Evolutionary conservation across 2,797 vertebrate species (phyloP), one percentile per base, ranked within the genome.

Genomic region (Myotis planiceps): DNA sequence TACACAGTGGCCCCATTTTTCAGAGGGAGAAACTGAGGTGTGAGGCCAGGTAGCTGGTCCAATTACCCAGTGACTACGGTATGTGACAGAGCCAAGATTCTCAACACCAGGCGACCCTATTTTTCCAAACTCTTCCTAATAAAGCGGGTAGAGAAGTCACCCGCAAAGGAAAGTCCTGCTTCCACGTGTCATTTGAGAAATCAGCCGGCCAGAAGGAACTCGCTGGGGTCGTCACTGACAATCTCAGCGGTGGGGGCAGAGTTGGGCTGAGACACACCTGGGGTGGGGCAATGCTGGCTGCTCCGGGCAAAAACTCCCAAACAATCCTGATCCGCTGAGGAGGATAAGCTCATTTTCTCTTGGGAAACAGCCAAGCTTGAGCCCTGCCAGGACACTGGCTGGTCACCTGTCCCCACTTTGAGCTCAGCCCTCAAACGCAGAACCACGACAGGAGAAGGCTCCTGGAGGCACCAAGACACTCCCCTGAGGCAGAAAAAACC

Each of bases 391-490:
- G 66, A 72, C 27, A 86, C 58, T 78, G 58, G 72, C 63, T 58
- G 58, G 34, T 71, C 53, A 65, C 75, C 34, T 91, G 74, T 32
- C 42, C 76, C 12, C 45, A 16, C 32, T 19, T 14, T 72, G 55
- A 37, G 69, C 81, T 79, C 68, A n/a, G 78, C 9, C 27, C 68
- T 88, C 92, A 85, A 60, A 60, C 21, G 49, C 49, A 19, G 27
- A 71, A 29, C 19, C 37, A 21, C 8, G 12, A 71, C 9, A 60
- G 39, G 60, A 34, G 9, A 60, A 4, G 49, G 66, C 6, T 79
- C 90, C 82, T 63, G 18, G 45, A 68, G 39, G 55, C 47, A 94
- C 60, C 32, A 51, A 81, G 88, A 92, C 25, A 51, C 55, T 88
- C n/a, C 23, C 51, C 13, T 21, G 45, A 34, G 25, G 68, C 78